These are phyloP conservation scores for Phyllostomus hastatus DNA, from an alignment of 2,113 vertebrate species.

Conservation along the genomic window DNA sequence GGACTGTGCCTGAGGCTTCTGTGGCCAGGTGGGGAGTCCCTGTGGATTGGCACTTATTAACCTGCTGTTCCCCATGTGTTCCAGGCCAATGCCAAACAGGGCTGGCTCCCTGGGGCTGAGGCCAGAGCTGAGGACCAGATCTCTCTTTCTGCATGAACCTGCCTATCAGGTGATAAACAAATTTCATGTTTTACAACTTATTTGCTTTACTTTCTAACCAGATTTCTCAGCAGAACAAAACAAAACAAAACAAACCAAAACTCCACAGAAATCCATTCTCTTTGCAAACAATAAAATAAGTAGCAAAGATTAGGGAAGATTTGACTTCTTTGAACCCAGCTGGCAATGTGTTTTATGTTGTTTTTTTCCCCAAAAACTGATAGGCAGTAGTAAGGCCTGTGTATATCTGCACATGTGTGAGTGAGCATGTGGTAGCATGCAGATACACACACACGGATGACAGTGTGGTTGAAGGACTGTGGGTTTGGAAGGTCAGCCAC, in stretches of 20 bases:
- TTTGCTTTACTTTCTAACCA: slow-evolving; percentile 31
- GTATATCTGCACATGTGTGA: too few relatives aligned
- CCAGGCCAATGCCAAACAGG: neutral
- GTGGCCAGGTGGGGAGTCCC: too few relatives aligned
- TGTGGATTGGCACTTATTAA: neutral
- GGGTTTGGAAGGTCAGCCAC: neutral
- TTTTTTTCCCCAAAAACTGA: slow-evolving; percentile 26
- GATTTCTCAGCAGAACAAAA: neutral
- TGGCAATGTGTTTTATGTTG: slow-evolving; percentile 12
- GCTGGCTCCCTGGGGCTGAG: neutral
- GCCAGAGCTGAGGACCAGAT: neutral
- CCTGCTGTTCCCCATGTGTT: neutral
- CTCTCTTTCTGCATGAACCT: neutral
- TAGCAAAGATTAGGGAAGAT: slow-evolving; percentile 16
- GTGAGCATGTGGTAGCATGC: fast-evolving
- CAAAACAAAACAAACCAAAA: neutral
- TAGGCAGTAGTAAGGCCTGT: neutral
- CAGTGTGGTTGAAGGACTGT: neutral
- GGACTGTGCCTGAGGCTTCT: neutral
- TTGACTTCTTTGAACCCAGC: slow-evolving; percentile 8
- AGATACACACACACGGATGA: neutral
- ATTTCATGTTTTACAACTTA: slow-evolving; percentile 39
- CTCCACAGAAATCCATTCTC: slow-evolving; percentile 20
- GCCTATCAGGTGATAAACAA: slow-evolving; percentile 26
- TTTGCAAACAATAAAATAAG: slow-evolving; percentile 18